Conservation (phyloP, 2,113 vertebrate genomes). For the Perca schrenkii region DNA sequence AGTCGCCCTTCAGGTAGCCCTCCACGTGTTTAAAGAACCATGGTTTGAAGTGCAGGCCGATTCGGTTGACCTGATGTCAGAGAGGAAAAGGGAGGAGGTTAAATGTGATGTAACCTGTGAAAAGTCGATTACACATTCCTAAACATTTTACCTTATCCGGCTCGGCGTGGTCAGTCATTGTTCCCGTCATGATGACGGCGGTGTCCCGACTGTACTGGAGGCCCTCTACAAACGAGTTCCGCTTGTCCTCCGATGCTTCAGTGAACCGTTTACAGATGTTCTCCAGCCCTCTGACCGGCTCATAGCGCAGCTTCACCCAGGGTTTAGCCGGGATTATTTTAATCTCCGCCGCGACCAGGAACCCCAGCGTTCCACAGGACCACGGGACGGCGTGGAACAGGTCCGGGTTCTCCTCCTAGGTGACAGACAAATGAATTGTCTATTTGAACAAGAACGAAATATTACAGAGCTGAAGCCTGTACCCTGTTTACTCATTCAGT, state of each 20-base stretch:
- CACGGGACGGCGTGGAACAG: slow-evolving; percentile 98
- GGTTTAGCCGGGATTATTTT: slow-evolving; percentile 93
- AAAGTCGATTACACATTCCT: neutral
- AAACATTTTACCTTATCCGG: slow-evolving; percentile 87
- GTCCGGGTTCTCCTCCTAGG: slow-evolving; percentile 94
- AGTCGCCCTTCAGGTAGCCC: slow-evolving; percentile 86
- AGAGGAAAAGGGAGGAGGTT: neutral
- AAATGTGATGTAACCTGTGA: neutral
- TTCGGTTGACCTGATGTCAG: slow-evolving; percentile 89
- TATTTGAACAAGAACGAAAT: neutral
- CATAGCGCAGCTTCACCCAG: slow-evolving; percentile 90
- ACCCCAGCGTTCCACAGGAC: slow-evolving; percentile 98
- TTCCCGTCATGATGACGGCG: slow-evolving; percentile 96
- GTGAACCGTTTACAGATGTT: slow-evolving; percentile 91
- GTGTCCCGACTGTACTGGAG: slow-evolving; percentile 91
- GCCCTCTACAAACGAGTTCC: slow-evolving; percentile 96
- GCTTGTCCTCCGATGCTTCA: slow-evolving; percentile 87
- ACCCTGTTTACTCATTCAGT: neutral
- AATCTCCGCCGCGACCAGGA: slow-evolving; percentile 97
- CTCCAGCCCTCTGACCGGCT: slow-evolving; percentile 90
- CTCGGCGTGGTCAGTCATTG: slow-evolving; percentile 91
- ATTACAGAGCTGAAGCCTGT: neutral
- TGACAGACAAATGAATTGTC: neutral
- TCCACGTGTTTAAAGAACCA: slow-evolving; percentile 99
- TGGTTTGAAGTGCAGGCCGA: slow-evolving; percentile 94